Evolutionary conservation across 2,888 invertebrate genomes (phyloP), one percentile per base, ranked within the genome.

Genomic region (Tenthredo notha): DNA sequence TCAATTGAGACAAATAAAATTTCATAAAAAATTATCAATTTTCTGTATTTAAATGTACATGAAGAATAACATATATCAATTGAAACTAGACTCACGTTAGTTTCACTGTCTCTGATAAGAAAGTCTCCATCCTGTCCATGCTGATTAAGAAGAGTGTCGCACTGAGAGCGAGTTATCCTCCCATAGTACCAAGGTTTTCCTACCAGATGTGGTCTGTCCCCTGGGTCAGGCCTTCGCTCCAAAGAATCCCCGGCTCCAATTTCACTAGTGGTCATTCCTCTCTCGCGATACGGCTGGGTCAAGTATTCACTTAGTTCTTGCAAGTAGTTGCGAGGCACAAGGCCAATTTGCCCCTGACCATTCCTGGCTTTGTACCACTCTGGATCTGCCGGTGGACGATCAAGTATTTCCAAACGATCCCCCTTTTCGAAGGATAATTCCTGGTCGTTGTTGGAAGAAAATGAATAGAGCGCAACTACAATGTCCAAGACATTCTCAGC

Each of bases 341-440:
- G 96, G 84, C 99, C 99, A 87, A 98, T 95, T 94, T 97, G 97
- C 7, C 99, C 99, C 93, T 97, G 96, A 84, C 96, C 96, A 94
- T 99, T 99, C 77, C 98, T 95, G 84, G 99, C 99, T 92, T 98
- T 97, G 95, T 97, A 98, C 99, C 99, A 99, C 95, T 99, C 99
- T 10, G 99, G 99, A 95, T 99, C 99, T 87, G 98, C 97, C 7
- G 97, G 96, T 10, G 99, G 99, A 92, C 99, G 96, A 94, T 99
- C 99, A 87, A 99, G 95, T 89, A 99, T 98, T 94, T 99, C 99
- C 89, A 99, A 95, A 82, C 98, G 96, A 94, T 99, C 99, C 83
- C 98, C 98, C 93, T 99, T 99, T 93, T 98, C 98, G 94, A 99
- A 99, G 88, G 98, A 98, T 89, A 99, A 94, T 94, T 99, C 99